phyloP scores from a whole-genome alignment of 2,888 invertebrate genomes.

The Idaea biselata region DNA sequence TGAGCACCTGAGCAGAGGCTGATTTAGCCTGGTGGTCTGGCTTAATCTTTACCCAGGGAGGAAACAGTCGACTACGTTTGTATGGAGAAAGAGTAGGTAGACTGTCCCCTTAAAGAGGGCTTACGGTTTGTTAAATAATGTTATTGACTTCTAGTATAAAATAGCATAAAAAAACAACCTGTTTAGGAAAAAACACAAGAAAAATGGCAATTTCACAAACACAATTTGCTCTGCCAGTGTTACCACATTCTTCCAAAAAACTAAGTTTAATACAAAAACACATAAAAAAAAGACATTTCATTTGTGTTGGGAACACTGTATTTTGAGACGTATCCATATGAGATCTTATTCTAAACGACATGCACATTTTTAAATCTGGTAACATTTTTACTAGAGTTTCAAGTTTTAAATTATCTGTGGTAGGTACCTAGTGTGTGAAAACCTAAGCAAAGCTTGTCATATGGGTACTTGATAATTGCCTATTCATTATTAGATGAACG shows the following conservation, averaged over 20 bases:
- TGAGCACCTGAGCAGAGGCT: no score
- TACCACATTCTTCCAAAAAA: neutral
- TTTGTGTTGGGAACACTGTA: conserved; percentile 19
- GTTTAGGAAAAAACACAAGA: neutral
- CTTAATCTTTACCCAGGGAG: no score
- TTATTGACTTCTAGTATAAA: neutral
- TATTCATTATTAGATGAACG: no score
- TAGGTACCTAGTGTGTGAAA: neutral
- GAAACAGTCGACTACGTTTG: no score
- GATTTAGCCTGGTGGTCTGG: no score
- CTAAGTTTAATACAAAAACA: neutral
- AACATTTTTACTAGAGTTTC: conserved; percentile 33
- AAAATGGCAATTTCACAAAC: neutral
- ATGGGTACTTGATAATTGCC: neutral
- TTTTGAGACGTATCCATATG: conserved; percentile 50
- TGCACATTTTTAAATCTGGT: conserved; percentile 21
- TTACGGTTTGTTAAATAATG: neutral
- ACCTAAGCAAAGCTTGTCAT: neutral
- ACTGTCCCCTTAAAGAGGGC: no score
- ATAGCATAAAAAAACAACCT: neutral
- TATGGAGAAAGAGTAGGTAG: no score
- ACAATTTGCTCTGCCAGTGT: neutral
- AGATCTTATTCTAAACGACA: conserved; percentile 30
- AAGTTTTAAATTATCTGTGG: neutral
- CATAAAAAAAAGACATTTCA: neutral